Evolutionary conservation across 2,113 vertebrate genomes (phyloP).

Genomic region (Pyrgilauda ruficollis): DNA sequence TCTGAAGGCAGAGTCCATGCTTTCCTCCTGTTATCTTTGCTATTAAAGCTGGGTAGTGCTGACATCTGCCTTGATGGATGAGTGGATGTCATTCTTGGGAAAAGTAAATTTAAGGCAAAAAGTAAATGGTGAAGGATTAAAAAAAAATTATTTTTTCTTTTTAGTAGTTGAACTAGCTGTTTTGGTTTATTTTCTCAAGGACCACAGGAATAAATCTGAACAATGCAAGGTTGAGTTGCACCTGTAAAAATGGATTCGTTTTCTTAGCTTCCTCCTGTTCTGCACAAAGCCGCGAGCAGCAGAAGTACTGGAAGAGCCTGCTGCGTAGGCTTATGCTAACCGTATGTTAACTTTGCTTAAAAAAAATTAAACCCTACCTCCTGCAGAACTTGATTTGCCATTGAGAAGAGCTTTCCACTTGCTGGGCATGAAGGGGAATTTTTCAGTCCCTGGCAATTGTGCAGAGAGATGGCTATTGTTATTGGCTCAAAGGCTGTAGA

Average conservation of each 20-base stretch:
- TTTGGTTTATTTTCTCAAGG: slow-evolving; percentile 28
- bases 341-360: slow-evolving; percentile 65
- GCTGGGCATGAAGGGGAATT: slow-evolving; percentile 43
- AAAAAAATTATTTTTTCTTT: not conserved
- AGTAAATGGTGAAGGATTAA: not conserved
- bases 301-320: slow-evolving; percentile 64
- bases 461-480: slow-evolving; percentile 43
- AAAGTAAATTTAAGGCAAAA: not conserved
- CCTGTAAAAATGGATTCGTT: slow-evolving; percentile 53
- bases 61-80: not conserved
- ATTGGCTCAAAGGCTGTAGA: slow-evolving; percentile 2
- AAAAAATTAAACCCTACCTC: slow-evolving; percentile 64
- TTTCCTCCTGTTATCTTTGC: not conserved
- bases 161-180: not conserved
- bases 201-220: slow-evolving; percentile 40
- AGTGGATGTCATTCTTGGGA: not conserved
- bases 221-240: slow-evolving; percentile 51
- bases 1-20: not conserved
- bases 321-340: slow-evolving; percentile 68
- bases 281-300: slow-evolving; percentile 41
- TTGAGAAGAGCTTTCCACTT: slow-evolving; percentile 59
- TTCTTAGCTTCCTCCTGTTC: slow-evolving; percentile 59
- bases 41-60: not conserved
- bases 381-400: slow-evolving; percentile 59
- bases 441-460: slow-evolving; percentile 47